Evolutionary conservation across 92 coral and sea anemone species (phyloP), one percentile per base, ranked within the genome.

Genomic region (Actinostola sp.): DNA sequence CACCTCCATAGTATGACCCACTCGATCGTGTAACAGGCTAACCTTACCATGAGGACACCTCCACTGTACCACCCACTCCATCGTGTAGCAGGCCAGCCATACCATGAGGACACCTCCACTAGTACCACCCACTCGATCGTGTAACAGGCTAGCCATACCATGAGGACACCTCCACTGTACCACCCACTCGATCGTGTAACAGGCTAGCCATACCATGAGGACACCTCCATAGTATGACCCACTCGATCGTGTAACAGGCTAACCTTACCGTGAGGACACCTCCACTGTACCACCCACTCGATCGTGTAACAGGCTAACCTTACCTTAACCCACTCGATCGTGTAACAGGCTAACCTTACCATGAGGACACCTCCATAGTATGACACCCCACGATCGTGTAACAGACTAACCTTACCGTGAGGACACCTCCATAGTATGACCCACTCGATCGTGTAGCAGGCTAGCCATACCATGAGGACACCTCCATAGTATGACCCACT

Each of bases 71-170:
- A 46, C 23, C 53, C 23, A 46, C 53, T 46, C 53, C 8, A 46
- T 46, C 19, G 19, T 46, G 15, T 46, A 46, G 3, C 53, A 46
- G 53, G 53, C 53, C 19, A 46, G 15, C 53, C 53, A 4, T 39
- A 7, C 45, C 45, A 7, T 39, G 14, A 39, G 7, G 45, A 14
- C 7, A 7, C 8, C 8, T 7, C 45, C 23, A 7, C 4, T 19
- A 46, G 19, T 46, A 46, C 59, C 29, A 19, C 31, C 59, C 21
- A 52, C 16, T 52, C 59, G 31, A 52, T 52, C 29, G 59, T 52
- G 21, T 52, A 36, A 36, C 42, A 36, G 42, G 42, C 42, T 36
- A 36, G 11, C 42, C 42, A 4, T 36, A 36, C 42, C 42, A 4
- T 4, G 42, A 36, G 42, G 42, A 36, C 4, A 36, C 42, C 42